A percentile compares a stretch with the other conserved stretches of the same genome.
phyloP scores from a whole-genome alignment of 1,140 invertebrate species.

The Macrotrachela quadricornifera region DNA sequence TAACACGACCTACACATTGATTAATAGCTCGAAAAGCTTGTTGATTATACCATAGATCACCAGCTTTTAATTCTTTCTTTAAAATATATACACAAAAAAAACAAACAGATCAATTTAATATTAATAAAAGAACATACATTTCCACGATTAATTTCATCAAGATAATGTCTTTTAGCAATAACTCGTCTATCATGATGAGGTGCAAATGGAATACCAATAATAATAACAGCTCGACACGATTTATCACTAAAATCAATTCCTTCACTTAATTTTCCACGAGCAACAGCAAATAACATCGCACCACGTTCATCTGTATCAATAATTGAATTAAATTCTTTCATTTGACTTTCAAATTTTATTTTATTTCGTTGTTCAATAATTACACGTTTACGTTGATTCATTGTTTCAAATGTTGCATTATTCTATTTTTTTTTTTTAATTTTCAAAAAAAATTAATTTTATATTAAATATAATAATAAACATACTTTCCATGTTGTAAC shows the following conservation, averaged over 20 bases:
- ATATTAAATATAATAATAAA: neutral
- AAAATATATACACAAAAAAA: no score
- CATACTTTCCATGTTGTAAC: neutral
- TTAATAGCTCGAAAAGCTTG: neutral
- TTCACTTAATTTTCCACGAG: constrained; percentile 41
- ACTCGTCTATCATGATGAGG: constrained; percentile 36
- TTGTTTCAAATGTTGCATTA: neutral
- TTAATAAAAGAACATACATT: constrained; percentile 12
- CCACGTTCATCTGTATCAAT: neutral
- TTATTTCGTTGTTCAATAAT: constrained; percentile 18
- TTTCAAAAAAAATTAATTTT: no score
- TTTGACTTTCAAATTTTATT: neutral
- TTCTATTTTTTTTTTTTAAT: no score
- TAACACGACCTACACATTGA: neutral
- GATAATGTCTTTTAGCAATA: constrained; percentile 68
- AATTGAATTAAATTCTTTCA: neutral
- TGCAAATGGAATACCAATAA: constrained; percentile 84
- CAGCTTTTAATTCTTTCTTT: neutral
- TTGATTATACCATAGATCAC: neutral
- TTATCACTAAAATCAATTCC: constrained; percentile 88
- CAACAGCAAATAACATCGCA: neutral
- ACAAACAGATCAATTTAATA: constrained; percentile 8
- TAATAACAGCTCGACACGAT: constrained; percentile 80
- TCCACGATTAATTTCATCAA: constrained; percentile 32
- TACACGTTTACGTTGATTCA: neutral